Evolutionary conservation across 2,797 vertebrate species (phyloP).

Genomic region (Falco biarmicus): DNA sequence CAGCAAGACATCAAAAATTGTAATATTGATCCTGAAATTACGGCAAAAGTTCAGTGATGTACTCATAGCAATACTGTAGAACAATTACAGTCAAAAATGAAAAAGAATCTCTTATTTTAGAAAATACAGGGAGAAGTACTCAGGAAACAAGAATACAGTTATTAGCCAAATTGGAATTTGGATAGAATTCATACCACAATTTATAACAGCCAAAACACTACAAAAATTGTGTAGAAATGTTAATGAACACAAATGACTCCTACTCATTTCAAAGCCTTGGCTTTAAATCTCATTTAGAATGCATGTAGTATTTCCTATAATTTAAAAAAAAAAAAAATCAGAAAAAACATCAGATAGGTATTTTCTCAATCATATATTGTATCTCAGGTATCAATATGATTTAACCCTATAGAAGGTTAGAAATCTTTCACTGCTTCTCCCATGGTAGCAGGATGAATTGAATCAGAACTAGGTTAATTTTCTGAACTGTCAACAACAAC

Average conservation of each 20-base stretch:
- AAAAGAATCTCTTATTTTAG: background rate
- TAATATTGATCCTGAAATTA: background rate
- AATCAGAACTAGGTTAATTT: background rate
- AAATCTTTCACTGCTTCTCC: background rate
- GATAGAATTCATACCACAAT: background rate
- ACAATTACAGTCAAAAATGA: background rate
- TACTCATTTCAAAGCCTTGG: background rate
- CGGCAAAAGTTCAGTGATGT: background rate
- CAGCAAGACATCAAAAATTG: background rate
- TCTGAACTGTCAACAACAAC: background rate
- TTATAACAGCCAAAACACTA: background rate
- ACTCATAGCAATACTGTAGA: background rate
- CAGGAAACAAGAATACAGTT: background rate
- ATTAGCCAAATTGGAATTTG: background rate
- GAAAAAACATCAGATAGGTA: background rate
- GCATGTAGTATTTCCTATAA: background rate
- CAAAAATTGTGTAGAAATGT: background rate
- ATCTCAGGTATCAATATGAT: background rate
- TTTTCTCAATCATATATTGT: background rate
- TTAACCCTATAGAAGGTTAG: background rate
- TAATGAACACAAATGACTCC: background rate
- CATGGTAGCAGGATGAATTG: background rate
- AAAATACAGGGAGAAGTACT: background rate
- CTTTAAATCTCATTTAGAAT: background rate
- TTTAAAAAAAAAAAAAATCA: background rate